Evolutionary conservation across 2,888 invertebrate genomes (phyloP), one percentile per base, ranked within the genome.

Genomic region (Crocallis elinguaria): DNA sequence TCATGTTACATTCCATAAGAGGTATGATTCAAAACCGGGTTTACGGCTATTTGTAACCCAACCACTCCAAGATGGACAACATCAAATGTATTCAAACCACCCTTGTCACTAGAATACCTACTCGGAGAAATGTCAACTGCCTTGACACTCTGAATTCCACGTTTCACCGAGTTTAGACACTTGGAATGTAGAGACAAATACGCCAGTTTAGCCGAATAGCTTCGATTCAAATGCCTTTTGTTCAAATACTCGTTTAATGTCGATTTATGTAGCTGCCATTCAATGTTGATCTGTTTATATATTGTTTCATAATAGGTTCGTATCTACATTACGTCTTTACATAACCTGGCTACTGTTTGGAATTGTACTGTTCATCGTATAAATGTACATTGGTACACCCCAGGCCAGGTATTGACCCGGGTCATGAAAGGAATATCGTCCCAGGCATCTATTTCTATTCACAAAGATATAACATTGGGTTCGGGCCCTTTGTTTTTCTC

Each of bases 171-270:
- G 66, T 69, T 70, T 62, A 63, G 68, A 63, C 53, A 54, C 60
- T 66, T 57, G 70, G 71, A 76, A 73, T 75, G 69, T 71, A 50
- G 66, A 69, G 67, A 71, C 73, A 68, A 76, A 73, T 69, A 61
- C 63, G 51, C 62, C 58, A 70, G 64, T 67, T 63, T 64, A 65
- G 64, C 52, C 62, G 59, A 71, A 77, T 77, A 71, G 66, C 67
- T 72, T 67, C 48, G 62, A 60, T 64, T 65, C 64, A 66, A 75
- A 73, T 75, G 65, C 67, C 69, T 66, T 54, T 49, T 55, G 65
- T 65, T 64, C 62, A 58, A 71, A 75, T 69, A 63, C 68, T 57
- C 49, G 57, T 46, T 39, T 55, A 52, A 43, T 43, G 13, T 33
- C 46, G 37, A 52, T 62, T 29, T 49, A 41, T 52, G 45, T 48